These are phyloP conservation scores for Micronisus gabar DNA, from an alignment of 2,113 vertebrate genomes.

Conservation along the genomic window DNA sequence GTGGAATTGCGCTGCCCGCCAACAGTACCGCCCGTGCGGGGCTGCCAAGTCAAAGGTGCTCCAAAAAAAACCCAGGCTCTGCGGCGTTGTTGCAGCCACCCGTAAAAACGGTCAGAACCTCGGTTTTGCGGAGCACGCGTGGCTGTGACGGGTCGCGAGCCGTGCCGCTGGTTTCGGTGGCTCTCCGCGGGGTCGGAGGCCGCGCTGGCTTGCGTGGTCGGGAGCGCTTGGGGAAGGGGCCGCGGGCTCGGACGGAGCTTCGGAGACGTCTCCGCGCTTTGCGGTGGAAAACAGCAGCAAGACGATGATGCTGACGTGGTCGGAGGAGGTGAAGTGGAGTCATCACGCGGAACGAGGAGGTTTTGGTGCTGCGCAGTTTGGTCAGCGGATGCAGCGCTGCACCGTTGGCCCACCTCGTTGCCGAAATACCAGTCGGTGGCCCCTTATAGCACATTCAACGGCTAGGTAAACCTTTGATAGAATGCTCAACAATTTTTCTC, in stretches of 20 bases:
- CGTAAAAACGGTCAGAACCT: not conserved
- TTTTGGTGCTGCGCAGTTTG: not conserved
- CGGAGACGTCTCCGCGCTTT: not conserved
- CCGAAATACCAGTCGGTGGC: not conserved
- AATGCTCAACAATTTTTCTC: not conserved
- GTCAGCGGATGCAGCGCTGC: not conserved
- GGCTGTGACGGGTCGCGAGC: rapidly evolving
- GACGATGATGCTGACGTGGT: rapidly evolving
- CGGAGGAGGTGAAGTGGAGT: not conserved
- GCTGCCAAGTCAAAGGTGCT: not conserved
- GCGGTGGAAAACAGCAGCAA: not conserved
- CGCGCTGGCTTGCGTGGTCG: no score
- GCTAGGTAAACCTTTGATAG: not conserved
- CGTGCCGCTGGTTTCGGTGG: rapidly evolving
- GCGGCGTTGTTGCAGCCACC: rapidly evolving
- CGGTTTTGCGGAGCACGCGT: rapidly evolving
- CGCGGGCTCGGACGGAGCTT: rapidly evolving
- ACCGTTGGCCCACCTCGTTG: rapidly evolving
- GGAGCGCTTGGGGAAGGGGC: not conserved
- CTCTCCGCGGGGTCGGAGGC: not conserved
- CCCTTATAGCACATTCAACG: not conserved
- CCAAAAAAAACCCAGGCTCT: not conserved
- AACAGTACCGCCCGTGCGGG: rapidly evolving
- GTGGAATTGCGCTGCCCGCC: not conserved
- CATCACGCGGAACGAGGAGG: not conserved